Percentiles rank a stretch among this genome's conserved stretches.
Conservation (phyloP, 1,140 invertebrate species). For the Sinella curviseta region DNA sequence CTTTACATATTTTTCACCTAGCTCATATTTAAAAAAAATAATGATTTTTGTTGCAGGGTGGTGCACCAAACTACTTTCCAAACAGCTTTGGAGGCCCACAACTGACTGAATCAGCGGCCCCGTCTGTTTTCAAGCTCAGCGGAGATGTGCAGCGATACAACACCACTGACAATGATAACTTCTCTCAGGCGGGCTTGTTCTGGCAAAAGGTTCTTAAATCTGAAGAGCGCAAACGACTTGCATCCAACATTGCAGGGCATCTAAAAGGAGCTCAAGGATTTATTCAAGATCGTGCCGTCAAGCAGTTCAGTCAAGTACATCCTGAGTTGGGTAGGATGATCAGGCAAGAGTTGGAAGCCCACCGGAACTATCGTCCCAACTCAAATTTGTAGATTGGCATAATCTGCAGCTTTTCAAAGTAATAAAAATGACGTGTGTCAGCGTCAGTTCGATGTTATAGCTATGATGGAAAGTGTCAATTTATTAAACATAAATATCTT, state of each 20-base stretch:
- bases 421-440: too few species aligned
- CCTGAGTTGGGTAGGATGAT: constrained; percentile 49
- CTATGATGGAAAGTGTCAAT: too few species aligned
- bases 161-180: constrained; percentile 85
- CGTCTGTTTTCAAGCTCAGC: constrained; percentile 44
- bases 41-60: constrained; percentile 62
- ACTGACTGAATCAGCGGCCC: constrained; percentile 59
- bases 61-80: constrained; percentile 91
- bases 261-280: constrained; percentile 77
- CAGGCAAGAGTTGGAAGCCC: not conserved
- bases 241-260: constrained; percentile 77
- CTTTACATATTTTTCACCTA: not conserved
- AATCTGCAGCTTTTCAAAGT: too few species aligned
- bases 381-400: not conserved
- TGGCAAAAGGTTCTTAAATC: constrained; percentile 77
- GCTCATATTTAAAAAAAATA: too few species aligned
- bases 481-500: too few species aligned
- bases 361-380: not conserved
- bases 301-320: constrained; percentile 64
- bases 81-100: constrained; percentile 88
- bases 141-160: constrained; percentile 65
- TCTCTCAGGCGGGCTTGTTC: constrained; percentile 76
- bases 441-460: too few species aligned
- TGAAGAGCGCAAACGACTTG: constrained; percentile 69
- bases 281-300: constrained; percentile 79